These are phyloP conservation scores for Branchinecta lynchi DNA, from an alignment of 1,140 invertebrate species.

Conservation along the genomic window DNA sequence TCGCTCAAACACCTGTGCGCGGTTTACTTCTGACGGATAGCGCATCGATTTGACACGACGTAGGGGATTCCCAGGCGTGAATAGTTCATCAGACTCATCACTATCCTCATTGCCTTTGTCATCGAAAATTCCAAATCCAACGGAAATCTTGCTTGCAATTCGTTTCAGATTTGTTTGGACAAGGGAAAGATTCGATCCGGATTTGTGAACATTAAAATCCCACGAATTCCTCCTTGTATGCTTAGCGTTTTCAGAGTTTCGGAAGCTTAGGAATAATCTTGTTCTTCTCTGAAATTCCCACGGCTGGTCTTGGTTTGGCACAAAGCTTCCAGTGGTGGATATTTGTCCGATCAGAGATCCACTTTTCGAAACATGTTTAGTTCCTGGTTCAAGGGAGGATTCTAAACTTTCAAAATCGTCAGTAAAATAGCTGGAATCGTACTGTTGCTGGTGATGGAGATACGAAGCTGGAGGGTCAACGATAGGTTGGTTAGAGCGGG, in stretches of 20 bases:
- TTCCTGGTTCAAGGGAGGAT: background rate
- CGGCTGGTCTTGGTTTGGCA: background rate
- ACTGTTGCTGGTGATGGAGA: background rate
- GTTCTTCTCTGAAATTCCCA: background rate
- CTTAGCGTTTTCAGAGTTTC: background rate
- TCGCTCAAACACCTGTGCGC: no score
- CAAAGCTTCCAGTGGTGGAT: background rate
- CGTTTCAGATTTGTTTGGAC: background rate
- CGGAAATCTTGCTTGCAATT: background rate
- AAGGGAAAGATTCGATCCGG: background rate
- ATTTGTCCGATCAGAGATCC: background rate
- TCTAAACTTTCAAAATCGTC: background rate
- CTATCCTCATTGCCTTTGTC: background rate
- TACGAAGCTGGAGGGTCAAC: background rate
- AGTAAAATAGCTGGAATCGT: conserved; percentile 3
- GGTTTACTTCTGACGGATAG: background rate
- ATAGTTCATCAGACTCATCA: background rate
- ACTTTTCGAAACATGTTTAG: background rate
- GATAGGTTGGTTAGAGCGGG: background rate
- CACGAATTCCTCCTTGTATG: background rate
- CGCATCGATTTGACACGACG: background rate
- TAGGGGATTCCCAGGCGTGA: background rate
- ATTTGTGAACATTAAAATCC: conserved; percentile 4
- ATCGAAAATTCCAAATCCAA: background rate
- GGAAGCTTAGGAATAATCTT: background rate